Evolutionary conservation across 2,113 vertebrate species (phyloP).

Genomic region (Glaucomys volans): DNA sequence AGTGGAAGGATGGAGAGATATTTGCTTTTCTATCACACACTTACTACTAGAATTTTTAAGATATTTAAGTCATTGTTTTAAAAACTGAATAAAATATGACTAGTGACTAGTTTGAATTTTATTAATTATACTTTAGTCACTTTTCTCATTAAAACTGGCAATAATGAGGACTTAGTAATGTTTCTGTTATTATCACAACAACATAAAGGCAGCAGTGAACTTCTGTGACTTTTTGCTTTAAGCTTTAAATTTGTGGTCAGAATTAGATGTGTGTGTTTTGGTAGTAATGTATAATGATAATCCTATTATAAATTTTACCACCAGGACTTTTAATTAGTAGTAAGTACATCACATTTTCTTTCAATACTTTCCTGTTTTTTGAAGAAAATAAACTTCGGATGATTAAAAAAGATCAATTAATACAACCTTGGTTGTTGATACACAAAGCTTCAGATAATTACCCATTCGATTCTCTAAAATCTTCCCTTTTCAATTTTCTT

Average conservation of each 20-base stretch:
- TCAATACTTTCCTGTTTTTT: background rate
- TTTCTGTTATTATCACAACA: background rate
- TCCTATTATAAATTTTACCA: background rate
- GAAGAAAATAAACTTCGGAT: background rate
- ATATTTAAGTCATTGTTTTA: background rate
- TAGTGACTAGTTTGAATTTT: background rate
- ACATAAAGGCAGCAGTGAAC: background rate
- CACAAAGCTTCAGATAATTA: background rate
- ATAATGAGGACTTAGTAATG: too few species aligned
- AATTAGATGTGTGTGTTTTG: background rate
- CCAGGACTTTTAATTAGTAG: background rate
- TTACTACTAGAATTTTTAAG: background rate
- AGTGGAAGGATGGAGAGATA: background rate
- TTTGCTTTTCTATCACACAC: background rate
- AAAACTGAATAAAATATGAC: background rate
- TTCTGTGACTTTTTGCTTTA: background rate
- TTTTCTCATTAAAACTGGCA: background rate
- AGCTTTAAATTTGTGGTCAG: background rate
- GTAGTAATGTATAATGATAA: background rate
- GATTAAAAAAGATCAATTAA: background rate
- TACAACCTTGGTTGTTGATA: background rate
- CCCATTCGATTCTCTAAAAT: background rate
- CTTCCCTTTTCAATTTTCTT: constrained; percentile 23
- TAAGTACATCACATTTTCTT: background rate
- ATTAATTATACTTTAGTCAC: background rate